Conservation (phyloP, 1,140 invertebrate genomes). For the Drosophila nebulosa region DNA sequence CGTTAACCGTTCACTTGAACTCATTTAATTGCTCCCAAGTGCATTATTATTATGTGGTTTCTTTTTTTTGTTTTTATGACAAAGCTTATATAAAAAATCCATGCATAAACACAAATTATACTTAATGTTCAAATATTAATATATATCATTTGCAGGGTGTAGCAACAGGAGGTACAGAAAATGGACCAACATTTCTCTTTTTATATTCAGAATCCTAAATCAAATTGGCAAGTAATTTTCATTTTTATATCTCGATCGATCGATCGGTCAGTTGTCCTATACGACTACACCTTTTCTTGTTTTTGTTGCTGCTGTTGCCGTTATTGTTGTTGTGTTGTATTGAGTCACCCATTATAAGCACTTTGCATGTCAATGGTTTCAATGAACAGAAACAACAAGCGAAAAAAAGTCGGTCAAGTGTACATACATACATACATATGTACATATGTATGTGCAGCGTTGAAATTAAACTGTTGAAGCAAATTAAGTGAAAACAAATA, state of each 20-base stretch:
- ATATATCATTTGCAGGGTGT: background rate
- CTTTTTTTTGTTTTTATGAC: background rate
- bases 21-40: constrained; percentile 18
- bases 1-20: background rate
- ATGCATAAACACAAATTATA: constrained; percentile 56
- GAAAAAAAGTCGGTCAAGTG: constrained; percentile 59
- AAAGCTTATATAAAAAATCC: constrained; percentile 32
- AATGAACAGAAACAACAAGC: constrained; percentile 27
- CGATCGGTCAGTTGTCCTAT: too few species aligned
- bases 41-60: background rate
- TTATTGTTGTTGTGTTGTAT: background rate
- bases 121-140: constrained; percentile 25
- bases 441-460: constrained; percentile 43
- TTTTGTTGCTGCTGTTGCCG: too few species aligned
- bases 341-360: constrained; percentile 24
- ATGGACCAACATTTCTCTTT: too few species aligned
- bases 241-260: too few species aligned
- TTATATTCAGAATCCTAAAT: too few species aligned
- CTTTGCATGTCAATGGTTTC: constrained; percentile 34
- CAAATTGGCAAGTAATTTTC: too few species aligned
- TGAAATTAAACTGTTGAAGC: constrained; percentile 65
- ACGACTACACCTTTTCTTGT: too few species aligned
- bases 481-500: constrained; percentile 73
- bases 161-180: background rate
- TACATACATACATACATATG: constrained; percentile 42